Evolutionary conservation across 2,113 vertebrate genomes (phyloP).

Genomic region (Halichoeres trimaculatus): DNA sequence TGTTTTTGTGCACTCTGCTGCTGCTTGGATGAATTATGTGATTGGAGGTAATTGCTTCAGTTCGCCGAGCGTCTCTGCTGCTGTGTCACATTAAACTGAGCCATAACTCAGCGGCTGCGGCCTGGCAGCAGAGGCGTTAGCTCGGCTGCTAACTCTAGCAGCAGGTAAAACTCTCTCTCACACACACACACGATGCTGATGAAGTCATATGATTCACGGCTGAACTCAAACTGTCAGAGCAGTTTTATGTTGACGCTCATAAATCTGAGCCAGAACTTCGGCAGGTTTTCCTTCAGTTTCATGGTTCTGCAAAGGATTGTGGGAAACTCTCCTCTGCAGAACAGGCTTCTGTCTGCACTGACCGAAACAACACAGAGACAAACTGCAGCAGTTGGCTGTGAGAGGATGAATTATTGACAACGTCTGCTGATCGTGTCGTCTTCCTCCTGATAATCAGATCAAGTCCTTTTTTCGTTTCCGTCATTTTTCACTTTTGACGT

Average conservation of each 20-base stretch:
- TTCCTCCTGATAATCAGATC: slow-evolving; percentile 1
- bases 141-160: slow-evolving; percentile 38
- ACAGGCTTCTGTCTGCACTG: background rate
- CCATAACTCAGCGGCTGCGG: slow-evolving; percentile 57
- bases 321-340: background rate
- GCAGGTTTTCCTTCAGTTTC: background rate
- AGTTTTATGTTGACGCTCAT: background rate
- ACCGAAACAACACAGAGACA: background rate
- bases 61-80: slow-evolving; percentile 23
- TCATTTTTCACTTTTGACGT: background rate
- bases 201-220: slow-evolving; percentile 56
- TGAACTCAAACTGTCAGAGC: slow-evolving; percentile 23
- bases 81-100: slow-evolving; percentile 49
- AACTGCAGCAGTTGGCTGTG: background rate
- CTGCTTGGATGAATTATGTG: slow-evolving; percentile 46
- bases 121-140: slow-evolving; percentile 41
- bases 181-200: slow-evolving; percentile 12
- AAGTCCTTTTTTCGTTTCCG: background rate
- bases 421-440: too few species aligned
- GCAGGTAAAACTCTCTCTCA: slow-evolving; percentile 16
- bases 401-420: background rate
- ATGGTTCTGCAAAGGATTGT: slow-evolving; percentile 9
- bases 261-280: background rate
- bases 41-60: slow-evolving; percentile 42
- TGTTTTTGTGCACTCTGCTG: slow-evolving; percentile 7